These are phyloP conservation scores for Echinarachnius parma DNA, from an alignment of 53 echinoderm and acorn worm genomes.

Conservation along the genomic window DNA sequence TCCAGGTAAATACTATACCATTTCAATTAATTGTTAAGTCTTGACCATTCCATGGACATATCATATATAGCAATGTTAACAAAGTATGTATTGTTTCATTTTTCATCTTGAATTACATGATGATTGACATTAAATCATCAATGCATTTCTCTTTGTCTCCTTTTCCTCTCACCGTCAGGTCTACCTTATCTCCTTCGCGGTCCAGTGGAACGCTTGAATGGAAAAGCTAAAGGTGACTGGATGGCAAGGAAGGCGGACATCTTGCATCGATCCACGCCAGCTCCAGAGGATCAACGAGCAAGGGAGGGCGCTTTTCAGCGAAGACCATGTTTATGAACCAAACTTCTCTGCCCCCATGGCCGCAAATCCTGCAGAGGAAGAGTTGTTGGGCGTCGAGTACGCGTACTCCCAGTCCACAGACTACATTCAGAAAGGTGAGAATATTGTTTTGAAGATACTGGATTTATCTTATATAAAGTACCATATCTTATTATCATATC, in stretches of 20 bases:
- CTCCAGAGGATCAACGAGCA: constrained; percentile 55
- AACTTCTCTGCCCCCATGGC: constrained; percentile 58
- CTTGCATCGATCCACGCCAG: constrained; percentile 51
- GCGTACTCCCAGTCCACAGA: constrained; percentile 56
- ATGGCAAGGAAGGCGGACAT: constrained; percentile 36
- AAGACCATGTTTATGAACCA: constrained; percentile 55
- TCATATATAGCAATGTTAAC: constrained; percentile 3
- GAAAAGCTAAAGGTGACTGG: constrained; percentile 48
- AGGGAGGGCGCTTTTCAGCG: constrained; percentile 44
- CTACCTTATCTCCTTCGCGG: constrained; percentile 61
- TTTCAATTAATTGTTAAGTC: constrained; percentile 4
- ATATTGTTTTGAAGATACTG: background rate
- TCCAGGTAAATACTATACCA: constrained; percentile 42
- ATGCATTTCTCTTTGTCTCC: constrained; percentile 4
- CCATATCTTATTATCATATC: background rate
- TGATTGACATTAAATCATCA: background rate
- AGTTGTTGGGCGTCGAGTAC: constrained; percentile 59
- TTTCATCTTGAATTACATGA: background rate
- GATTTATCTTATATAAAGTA: background rate
- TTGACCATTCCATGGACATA: constrained; percentile 1
- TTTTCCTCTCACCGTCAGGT: constrained; percentile 39
- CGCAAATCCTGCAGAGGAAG: constrained; percentile 20
- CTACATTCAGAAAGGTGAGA: constrained; percentile 31
- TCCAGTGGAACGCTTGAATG: constrained; percentile 48
- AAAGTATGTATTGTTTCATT: background rate